These are phyloP conservation scores for Megaustenia siamemsis DNA, from an alignment of 2,888 invertebrate species.

Conservation along the genomic window DNA sequence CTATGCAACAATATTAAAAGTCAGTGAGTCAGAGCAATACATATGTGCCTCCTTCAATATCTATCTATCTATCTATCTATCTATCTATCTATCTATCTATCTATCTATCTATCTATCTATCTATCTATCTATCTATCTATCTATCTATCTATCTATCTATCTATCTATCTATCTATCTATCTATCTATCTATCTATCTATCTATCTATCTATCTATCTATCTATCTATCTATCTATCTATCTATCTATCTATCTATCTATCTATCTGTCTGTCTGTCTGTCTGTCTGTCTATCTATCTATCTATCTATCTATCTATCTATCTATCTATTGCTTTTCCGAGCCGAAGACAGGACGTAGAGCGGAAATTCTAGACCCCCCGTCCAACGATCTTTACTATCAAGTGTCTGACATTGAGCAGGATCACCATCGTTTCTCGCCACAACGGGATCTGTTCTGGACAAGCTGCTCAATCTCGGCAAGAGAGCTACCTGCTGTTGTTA, in stretches of 20 bases:
- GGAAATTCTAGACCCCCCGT: too few relatives aligned
- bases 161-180: conserved; percentile 18
- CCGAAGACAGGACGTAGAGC: too few relatives aligned
- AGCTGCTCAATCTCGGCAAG: too few relatives aligned
- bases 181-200: conserved; percentile 4
- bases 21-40: too few relatives aligned
- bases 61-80: conserved; percentile 22
- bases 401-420: too few relatives aligned
- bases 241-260: background rate
- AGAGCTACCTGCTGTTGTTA: too few relatives aligned
- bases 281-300: too few relatives aligned
- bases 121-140: conserved; percentile 22
- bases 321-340: background rate
- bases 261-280: background rate
- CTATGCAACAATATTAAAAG: too few relatives aligned
- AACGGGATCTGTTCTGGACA: too few relatives aligned
- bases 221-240: background rate
- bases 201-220: background rate
- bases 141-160: conserved; percentile 22
- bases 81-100: conserved; percentile 22
- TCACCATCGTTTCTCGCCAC: too few relatives aligned
- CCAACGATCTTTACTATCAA: too few relatives aligned
- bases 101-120: conserved; percentile 22
- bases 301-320: background rate
- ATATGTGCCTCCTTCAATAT: too few relatives aligned